Base-by-base conservation (phyloP, 92 coral and sea anemone species). In the Diadumene lineata region DNA sequence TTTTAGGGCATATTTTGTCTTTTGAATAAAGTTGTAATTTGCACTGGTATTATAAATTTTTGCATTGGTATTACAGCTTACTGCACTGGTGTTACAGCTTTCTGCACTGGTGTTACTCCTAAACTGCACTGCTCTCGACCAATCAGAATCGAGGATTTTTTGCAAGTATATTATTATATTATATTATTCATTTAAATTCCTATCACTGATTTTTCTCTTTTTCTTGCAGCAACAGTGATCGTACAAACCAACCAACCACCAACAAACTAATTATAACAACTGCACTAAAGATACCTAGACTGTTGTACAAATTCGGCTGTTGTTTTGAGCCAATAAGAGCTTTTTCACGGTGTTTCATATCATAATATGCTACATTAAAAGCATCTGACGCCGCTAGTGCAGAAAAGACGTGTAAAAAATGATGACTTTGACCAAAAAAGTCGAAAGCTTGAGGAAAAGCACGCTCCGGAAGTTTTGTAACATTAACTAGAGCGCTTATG, bases 351-450 rank as follows among this genome's bases (percentile, higher is more conserved):
- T 84, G 78, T 46, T 66, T 13, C 97, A 94, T 91, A 77, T 94
- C 98, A 9, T 85, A 62, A 43, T 81, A 76, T 19, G 85, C 85
- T 13, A 91, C 92, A 31, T 87, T 81, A 48, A 94, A 94, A 51
- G 88, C 97, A 32, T 94, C 97, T 0, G 88, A 82, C 7, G 91
- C 91, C 1, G 90, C 98, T 26, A 94, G 44, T 0, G 96, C 92
- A 1, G 96, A 85, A 23, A 94, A 76, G 16, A 94, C 69, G 68
- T 94, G 98, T 68, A 94, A 83, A 46, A 94, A 94, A 34, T 94
- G 98, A 65, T 94, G 98, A 64, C 98, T 94, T 67, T 94, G 97
- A 0, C 97, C 98, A 29, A 91, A 58, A 71, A 89, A 87, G 62
- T 94, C 98, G 58, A 94, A 94, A 1, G 86, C 73, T 11, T 88